These are phyloP conservation scores for Holothuria leucospilota DNA, from an alignment of 53 echinoderm and acorn worm species.

Conservation along the genomic window DNA sequence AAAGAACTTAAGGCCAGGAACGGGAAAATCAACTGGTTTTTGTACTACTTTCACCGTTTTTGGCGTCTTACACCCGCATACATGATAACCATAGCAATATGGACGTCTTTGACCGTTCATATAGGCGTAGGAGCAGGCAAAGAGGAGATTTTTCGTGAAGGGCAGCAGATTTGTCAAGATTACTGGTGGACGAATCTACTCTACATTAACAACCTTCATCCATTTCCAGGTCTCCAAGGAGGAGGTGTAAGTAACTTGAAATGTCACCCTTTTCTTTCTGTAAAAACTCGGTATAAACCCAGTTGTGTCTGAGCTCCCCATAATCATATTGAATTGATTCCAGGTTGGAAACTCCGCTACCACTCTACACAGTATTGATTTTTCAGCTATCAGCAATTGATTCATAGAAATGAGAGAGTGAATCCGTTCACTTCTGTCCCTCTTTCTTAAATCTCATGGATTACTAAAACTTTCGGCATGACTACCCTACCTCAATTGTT, in stretches of 20 bases:
- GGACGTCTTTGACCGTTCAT: conserved; percentile 25
- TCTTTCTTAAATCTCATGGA: no score
- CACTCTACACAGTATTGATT: no score
- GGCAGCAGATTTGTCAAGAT: background rate
- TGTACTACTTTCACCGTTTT: conserved; percentile 78
- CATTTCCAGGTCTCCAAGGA: conserved; percentile 36
- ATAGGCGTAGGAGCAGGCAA: conserved; percentile 42
- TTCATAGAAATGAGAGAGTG: no score
- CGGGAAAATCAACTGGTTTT: conserved; percentile 52
- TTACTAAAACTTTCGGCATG: no score
- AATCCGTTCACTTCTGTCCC: no score
- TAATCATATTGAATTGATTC: no score
- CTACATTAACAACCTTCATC: conserved; percentile 71
- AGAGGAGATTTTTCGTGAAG: background rate
- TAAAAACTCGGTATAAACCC: no score
- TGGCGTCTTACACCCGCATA: conserved; percentile 74
- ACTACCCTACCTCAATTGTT: no score
- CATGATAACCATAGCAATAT: conserved; percentile 57
- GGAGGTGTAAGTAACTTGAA: background rate
- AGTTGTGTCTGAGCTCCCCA: no score
- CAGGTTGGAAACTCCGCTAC: no score
- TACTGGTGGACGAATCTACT: conserved; percentile 71
- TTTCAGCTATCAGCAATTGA: no score
- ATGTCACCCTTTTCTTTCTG: no score
- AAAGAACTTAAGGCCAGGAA: conserved; percentile 28